A percentile compares a stretch with the other conserved stretches of the same genome.
These are phyloP conservation scores for Seriola dumerili DNA, from an alignment of 2,113 vertebrate genomes.

Conservation along the genomic window DNA sequence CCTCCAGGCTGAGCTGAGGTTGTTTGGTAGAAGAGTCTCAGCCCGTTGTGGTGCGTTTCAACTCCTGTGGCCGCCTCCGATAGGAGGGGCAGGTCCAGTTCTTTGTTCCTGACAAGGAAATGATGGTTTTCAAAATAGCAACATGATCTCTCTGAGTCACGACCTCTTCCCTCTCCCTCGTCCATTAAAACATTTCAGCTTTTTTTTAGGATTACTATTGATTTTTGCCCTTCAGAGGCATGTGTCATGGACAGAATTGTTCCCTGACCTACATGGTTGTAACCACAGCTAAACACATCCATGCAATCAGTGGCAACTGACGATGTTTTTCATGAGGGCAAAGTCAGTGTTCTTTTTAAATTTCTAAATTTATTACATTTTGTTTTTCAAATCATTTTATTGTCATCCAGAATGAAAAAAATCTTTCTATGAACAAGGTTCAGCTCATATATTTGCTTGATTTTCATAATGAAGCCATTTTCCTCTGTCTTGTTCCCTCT, in stretches of 20 bases:
- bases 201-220: not conserved
- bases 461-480: not conserved
- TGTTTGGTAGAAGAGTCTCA: not conserved
- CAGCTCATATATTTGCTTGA: no score
- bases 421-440: no score
- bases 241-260: not conserved
- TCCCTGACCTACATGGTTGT: slow-evolving; percentile 20
- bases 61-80: not conserved
- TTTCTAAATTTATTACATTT: no score
- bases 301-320: no score
- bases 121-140: not conserved
- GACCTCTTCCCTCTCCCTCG: not conserved
- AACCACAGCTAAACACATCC: not conserved
- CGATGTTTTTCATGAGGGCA: no score
- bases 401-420: no score
- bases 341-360: no score
- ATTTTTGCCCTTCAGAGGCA: not conserved
- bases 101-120: not conserved
- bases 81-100: not conserved
- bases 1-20: slow-evolving; percentile 27
- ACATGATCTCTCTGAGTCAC: not conserved
- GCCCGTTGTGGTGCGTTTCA: not conserved
- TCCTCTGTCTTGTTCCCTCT: not conserved
- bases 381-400: no score
- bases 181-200: not conserved